Conservation (phyloP, 1,140 invertebrate genomes). For the Dreissena rostriformis region DNA sequence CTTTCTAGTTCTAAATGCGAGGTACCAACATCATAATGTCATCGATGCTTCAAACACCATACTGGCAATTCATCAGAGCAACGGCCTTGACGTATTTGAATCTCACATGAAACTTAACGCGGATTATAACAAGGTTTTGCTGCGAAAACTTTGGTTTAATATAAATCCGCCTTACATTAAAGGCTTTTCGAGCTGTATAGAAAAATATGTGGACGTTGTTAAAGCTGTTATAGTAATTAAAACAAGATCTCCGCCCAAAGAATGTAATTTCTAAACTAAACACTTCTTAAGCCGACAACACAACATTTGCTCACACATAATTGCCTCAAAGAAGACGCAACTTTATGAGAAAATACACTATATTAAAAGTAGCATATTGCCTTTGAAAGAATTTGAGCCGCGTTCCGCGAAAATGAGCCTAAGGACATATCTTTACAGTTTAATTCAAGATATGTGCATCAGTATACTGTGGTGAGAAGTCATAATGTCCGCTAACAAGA, state of each 20-base stretch:
- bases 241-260: neutral
- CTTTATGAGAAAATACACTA: too few relatives aligned
- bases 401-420: too few relatives aligned
- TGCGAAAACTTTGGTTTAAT: constrained; percentile 15
- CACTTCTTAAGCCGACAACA: neutral
- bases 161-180: constrained; percentile 14
- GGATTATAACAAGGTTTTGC: constrained; percentile 16
- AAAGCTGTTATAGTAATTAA: constrained; percentile 18
- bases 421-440: too few relatives aligned
- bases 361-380: too few relatives aligned
- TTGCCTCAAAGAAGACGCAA: too few relatives aligned
- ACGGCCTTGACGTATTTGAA: neutral
- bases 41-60: constrained; percentile 29
- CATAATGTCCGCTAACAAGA: too few relatives aligned
- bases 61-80: constrained; percentile 15
- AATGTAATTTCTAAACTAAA: neutral
- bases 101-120: constrained; percentile 14
- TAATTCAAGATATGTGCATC: too few relatives aligned
- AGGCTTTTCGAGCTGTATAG: constrained; percentile 32
- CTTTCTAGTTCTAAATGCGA: constrained; percentile 9
- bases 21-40: constrained; percentile 5
- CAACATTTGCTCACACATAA: too few relatives aligned
- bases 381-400: too few relatives aligned
- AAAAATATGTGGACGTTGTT: constrained; percentile 17
- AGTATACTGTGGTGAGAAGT: too few relatives aligned